These are phyloP conservation scores for Corythucha ciliata DNA, from an alignment of 2,888 invertebrate genomes.

Conservation along the genomic window DNA sequence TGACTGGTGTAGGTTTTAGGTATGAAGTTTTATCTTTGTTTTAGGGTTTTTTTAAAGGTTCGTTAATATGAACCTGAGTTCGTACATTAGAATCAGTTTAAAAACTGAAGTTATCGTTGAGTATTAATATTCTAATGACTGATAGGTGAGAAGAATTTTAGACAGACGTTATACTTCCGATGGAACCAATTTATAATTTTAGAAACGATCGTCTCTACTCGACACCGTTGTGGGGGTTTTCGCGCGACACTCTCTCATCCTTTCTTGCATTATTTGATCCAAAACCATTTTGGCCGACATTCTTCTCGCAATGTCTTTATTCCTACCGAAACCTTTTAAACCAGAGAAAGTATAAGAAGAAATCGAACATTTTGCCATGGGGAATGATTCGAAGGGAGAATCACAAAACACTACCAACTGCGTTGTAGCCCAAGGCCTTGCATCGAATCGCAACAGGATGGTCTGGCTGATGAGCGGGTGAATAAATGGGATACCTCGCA, in stretches of 20 bases:
- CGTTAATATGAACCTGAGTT: too few species aligned
- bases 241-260: neutral
- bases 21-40: too few species aligned
- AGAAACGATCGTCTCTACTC: too few species aligned
- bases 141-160: too few species aligned
- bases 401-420: slow-evolving; percentile 16
- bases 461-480: neutral
- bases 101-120: too few species aligned
- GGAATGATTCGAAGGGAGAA: neutral
- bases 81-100: too few species aligned
- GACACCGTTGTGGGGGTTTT: slow-evolving; percentile 5
- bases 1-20: too few species aligned
- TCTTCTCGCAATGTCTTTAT: slow-evolving; percentile 22
- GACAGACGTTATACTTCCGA: too few species aligned
- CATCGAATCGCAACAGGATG: slow-evolving; percentile 17
- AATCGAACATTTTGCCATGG: neutral
- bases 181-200: too few species aligned
- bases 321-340: slow-evolving; percentile 18
- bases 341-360: neutral
- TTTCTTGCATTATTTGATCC: slow-evolving; percentile 18
- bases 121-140: too few species aligned
- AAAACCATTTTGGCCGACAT: slow-evolving; percentile 24
- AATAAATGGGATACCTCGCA: slow-evolving; percentile 15
- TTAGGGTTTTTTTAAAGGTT: too few species aligned
- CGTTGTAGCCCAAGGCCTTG: slow-evolving; percentile 24